Conservation (phyloP, 2,113 vertebrate genomes). For the Arenaria interpres region DNA sequence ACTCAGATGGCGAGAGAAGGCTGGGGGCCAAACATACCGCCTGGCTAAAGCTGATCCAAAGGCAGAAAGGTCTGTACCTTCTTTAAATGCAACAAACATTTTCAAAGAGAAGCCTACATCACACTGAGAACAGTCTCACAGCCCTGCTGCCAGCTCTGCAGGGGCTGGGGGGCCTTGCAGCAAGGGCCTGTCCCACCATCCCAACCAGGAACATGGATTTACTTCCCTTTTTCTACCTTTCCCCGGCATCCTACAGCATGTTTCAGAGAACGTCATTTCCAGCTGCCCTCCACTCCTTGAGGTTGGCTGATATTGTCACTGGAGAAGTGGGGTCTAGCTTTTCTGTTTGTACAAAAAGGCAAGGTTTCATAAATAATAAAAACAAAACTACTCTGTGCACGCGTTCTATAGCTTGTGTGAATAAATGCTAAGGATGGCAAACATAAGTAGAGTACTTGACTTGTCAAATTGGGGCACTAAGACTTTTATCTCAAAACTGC, state of each 20-base stretch:
- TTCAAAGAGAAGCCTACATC: background rate
- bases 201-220: background rate
- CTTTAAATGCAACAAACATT: background rate
- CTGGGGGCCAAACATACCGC: background rate
- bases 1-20: background rate
- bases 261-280: background rate
- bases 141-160: background rate
- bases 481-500: background rate
- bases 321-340: background rate
- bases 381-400: background rate
- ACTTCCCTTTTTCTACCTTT: background rate
- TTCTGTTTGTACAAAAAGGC: background rate
- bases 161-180: background rate
- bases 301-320: background rate
- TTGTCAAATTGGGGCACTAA: background rate
- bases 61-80: background rate
- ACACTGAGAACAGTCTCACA: background rate
- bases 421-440: background rate
- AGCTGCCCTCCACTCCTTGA: background rate
- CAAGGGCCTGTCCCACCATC: background rate
- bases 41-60: background rate
- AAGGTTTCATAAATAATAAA: background rate
- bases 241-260: background rate
- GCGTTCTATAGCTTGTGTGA: background rate
- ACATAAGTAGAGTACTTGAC: background rate